These are phyloP conservation scores for Plemyria rubiginata DNA, from an alignment of 2,888 invertebrate species.

Conservation along the genomic window DNA sequence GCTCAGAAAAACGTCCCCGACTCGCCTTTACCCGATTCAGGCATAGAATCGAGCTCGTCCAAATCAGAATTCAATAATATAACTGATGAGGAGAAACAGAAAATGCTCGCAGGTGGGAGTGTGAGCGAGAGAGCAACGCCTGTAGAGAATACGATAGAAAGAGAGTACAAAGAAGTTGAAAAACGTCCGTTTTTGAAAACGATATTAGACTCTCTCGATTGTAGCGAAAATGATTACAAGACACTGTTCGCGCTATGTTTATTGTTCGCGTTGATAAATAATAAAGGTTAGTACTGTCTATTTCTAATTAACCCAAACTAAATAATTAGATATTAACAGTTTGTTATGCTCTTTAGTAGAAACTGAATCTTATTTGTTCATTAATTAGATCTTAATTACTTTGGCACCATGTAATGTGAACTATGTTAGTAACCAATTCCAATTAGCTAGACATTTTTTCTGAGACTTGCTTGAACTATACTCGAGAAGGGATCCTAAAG, in stretches of 20 bases:
- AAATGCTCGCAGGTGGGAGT: constrained; percentile 66
- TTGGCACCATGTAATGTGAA: constrained; percentile 12
- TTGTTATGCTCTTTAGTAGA: constrained; percentile 32
- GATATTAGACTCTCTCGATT: constrained; percentile 93
- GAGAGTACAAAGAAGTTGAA: constrained; percentile 74
- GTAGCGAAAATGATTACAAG: constrained; percentile 96
- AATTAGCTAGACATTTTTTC: not conserved
- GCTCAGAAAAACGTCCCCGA: constrained; percentile 75
- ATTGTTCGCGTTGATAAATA: constrained; percentile 96
- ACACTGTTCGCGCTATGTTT: constrained; percentile 96
- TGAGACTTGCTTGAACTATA: not conserved
- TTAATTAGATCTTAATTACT: constrained; percentile 23
- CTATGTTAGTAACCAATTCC: not conserved
- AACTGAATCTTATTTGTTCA: constrained; percentile 25
- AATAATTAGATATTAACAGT: constrained; percentile 21
- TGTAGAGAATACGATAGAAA: constrained; percentile 66
- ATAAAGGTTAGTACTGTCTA: constrained; percentile 89
- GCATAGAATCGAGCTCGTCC: constrained; percentile 70
- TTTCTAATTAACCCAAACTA: constrained; percentile 23
- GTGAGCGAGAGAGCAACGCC: constrained; percentile 55
- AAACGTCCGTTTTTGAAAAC: constrained; percentile 95
- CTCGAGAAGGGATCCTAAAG: too few species aligned
- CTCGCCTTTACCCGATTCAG: constrained; percentile 79
- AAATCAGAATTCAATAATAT: constrained; percentile 88
- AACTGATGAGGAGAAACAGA: constrained; percentile 97